phyloP scores from a whole-genome alignment of 2,113 vertebrate genomes.

The Hippocampus zosterae region DNA sequence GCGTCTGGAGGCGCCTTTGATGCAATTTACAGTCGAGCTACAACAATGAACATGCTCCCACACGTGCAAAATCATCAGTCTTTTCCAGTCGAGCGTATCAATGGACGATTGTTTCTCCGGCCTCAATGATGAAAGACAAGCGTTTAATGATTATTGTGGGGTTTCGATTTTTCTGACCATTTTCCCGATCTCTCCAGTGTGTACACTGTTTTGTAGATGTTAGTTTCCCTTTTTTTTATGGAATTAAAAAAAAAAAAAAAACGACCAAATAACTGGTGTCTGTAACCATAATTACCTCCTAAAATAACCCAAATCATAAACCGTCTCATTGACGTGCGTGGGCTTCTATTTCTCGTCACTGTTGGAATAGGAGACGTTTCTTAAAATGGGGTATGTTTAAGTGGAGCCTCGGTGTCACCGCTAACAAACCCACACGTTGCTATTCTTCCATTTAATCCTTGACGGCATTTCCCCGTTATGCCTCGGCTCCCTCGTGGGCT shows the following conservation, averaged over 20 bases:
- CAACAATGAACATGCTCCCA: background rate
- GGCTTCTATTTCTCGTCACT: constrained; percentile 61
- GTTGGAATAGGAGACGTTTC: constrained; percentile 25
- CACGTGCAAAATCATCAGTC: background rate
- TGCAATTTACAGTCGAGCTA: constrained; percentile 18
- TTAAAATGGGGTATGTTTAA: constrained; percentile 44
- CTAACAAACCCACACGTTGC: constrained; percentile 55
- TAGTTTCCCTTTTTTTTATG: too few relatives aligned
- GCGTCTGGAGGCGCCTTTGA: constrained; percentile 30
- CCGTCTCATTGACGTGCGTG: constrained; percentile 16
- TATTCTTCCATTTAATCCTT: constrained; percentile 75
- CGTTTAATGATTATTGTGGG: background rate
- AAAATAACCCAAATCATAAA: too few relatives aligned
- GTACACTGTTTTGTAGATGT: too few relatives aligned
- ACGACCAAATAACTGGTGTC: background rate
- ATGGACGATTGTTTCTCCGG: background rate
- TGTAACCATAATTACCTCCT: background rate
- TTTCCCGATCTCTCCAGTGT: background rate
- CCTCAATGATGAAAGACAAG: background rate
- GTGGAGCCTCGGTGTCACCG: constrained; percentile 38
- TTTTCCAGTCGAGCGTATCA: background rate
- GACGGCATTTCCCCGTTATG: constrained; percentile 40
- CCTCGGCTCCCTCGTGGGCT: constrained; percentile 32
- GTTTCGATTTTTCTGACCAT: background rate
- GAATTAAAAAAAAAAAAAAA: background rate